phyloP scores from a whole-genome alignment of 2,113 vertebrate species.

The Pangasianodon hypophthalmus region DNA sequence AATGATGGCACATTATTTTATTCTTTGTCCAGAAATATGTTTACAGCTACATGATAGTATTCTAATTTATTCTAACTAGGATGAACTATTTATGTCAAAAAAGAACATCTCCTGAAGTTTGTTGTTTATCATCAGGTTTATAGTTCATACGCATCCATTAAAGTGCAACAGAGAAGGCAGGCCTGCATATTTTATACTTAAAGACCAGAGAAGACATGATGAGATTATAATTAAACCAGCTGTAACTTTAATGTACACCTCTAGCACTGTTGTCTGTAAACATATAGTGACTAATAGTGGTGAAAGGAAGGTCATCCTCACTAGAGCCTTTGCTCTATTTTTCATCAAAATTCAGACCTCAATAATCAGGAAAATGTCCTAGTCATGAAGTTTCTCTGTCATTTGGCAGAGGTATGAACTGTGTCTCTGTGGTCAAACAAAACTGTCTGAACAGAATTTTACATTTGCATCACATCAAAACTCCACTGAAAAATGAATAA shows the following conservation, averaged over 20 bases:
- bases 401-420: neutral
- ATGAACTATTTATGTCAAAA: neutral
- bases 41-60: neutral
- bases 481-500: neutral
- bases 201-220: neutral
- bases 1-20: neutral
- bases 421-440: neutral
- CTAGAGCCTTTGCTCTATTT: neutral
- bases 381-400: neutral
- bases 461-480: slow-evolving; percentile 5
- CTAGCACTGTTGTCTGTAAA: neutral
- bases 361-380: neutral
- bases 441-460: neutral
- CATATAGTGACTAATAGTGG: neutral
- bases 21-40: neutral
- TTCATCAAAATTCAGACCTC: neutral
- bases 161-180: neutral
- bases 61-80: neutral
- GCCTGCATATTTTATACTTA: neutral
- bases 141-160: neutral
- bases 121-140: neutral
- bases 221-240: neutral
- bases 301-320: neutral
- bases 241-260: neutral
- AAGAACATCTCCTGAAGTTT: neutral